Evolutionary conservation across 1,140 invertebrate species (phyloP).

Genomic region (Aphis craccivora): DNA sequence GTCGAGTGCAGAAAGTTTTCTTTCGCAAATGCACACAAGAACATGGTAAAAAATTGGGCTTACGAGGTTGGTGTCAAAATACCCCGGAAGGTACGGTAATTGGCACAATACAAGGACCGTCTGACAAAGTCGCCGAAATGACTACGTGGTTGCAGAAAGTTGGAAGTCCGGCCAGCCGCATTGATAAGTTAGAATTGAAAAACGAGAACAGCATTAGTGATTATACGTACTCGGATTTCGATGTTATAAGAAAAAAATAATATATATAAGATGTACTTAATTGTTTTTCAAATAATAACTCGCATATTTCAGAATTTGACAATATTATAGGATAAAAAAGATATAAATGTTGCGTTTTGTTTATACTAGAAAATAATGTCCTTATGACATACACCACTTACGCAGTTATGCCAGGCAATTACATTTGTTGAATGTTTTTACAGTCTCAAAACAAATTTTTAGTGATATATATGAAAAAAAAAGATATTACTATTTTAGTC

Average conservation of each 20-base stretch:
- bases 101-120: constrained; percentile 71
- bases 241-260: constrained; percentile 57
- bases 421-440: not conserved
- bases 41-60: constrained; percentile 67
- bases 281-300: not conserved
- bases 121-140: constrained; percentile 68
- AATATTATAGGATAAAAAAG: not conserved
- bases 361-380: not conserved
- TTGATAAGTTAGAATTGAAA: constrained; percentile 70
- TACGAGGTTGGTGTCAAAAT: constrained; percentile 75
- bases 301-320: not conserved
- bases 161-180: constrained; percentile 71
- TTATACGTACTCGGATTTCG: constrained; percentile 48
- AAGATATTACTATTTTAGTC: not conserved
- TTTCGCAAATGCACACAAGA: constrained; percentile 70
- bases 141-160: constrained; percentile 70
- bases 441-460: not conserved
- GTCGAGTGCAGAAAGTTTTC: constrained; percentile 70
- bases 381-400: not conserved
- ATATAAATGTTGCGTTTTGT: not conserved
- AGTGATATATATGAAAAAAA: not conserved
- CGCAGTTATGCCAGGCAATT: not conserved
- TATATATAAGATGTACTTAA: not conserved
- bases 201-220: constrained; percentile 59
- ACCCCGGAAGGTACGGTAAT: constrained; percentile 71